These are phyloP conservation scores for Dicycla oo DNA, from an alignment of 2,888 invertebrate species.

Conservation along the genomic window DNA sequence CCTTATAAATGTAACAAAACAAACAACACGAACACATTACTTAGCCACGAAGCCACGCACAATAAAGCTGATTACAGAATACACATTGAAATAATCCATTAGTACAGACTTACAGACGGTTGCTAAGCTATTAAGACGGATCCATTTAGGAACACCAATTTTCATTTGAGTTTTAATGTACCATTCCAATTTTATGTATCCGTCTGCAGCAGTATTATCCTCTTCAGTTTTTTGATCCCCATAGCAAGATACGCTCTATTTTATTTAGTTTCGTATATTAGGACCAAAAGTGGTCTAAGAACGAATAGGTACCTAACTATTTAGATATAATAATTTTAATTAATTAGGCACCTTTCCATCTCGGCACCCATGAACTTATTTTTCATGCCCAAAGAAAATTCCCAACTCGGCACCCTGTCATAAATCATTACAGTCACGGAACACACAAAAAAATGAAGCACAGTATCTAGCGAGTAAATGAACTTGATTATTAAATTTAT, in stretches of 20 bases:
- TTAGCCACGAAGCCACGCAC: slow-evolving; percentile 56
- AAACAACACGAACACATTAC: slow-evolving; percentile 37
- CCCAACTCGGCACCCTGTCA: too few relatives aligned
- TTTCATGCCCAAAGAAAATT: too few relatives aligned
- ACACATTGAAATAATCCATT: slow-evolving; percentile 61
- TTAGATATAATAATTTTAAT: background rate
- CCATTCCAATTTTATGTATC: background rate
- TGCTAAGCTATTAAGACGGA: slow-evolving; percentile 20
- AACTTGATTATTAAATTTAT: too few relatives aligned
- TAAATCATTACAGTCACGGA: too few relatives aligned
- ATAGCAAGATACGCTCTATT: background rate
- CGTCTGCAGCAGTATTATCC: background rate
- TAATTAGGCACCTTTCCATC: background rate
- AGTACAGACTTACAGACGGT: slow-evolving; percentile 24
- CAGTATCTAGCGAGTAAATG: too few relatives aligned
- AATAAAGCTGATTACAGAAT: slow-evolving; percentile 58
- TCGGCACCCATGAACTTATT: too few relatives aligned
- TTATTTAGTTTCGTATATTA: background rate
- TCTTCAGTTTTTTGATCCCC: background rate
- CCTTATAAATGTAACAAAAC: slow-evolving; percentile 16
- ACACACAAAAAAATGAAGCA: too few relatives aligned
- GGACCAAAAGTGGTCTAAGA: background rate
- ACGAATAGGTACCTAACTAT: background rate
- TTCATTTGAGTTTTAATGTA: slow-evolving; percentile 6
- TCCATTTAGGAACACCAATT: slow-evolving; percentile 3